Evolutionary conservation across 1,140 invertebrate genomes (phyloP).

Genomic region (Ladona fulva): DNA sequence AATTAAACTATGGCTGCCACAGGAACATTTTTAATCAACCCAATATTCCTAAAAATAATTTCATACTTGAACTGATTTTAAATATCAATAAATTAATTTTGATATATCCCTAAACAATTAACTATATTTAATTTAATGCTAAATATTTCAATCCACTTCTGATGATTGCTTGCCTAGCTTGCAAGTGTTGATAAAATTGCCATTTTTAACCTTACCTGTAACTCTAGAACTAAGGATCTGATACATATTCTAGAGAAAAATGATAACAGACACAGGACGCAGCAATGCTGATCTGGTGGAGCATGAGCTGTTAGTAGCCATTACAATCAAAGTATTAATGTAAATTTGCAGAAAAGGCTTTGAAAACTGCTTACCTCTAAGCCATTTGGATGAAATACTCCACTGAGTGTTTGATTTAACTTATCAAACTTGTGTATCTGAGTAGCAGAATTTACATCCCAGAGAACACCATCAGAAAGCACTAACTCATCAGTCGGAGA

Average conservation of each 20-base stretch:
- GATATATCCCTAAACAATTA: no score
- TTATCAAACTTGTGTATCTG: conserved; percentile 97
- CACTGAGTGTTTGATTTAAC: conserved; percentile 87
- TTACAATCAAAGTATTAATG: conserved; percentile 13
- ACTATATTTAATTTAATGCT: no score
- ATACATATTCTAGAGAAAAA: conserved; percentile 16
- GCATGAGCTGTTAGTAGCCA: conserved; percentile 15
- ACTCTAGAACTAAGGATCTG: no score
- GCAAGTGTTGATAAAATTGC: no score
- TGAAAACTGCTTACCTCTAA: conserved; percentile 73
- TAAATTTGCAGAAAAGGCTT: neutral
- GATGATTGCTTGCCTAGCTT: no score
- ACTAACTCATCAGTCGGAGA: conserved; percentile 89
- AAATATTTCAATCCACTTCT: no score
- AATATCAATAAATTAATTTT: no score
- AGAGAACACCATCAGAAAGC: conserved; percentile 91
- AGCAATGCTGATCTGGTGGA: neutral
- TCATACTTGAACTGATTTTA: no score
- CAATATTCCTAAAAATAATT: no score
- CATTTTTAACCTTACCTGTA: no score
- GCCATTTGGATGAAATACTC: conserved; percentile 95
- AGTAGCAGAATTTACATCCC: conserved; percentile 80
- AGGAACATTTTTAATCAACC: no score
- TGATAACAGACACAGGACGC: neutral
- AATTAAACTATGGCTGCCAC: no score